Base-by-base conservation (phyloP, 2,113 vertebrate species). In the Microcebus ravelobensis region DNA sequence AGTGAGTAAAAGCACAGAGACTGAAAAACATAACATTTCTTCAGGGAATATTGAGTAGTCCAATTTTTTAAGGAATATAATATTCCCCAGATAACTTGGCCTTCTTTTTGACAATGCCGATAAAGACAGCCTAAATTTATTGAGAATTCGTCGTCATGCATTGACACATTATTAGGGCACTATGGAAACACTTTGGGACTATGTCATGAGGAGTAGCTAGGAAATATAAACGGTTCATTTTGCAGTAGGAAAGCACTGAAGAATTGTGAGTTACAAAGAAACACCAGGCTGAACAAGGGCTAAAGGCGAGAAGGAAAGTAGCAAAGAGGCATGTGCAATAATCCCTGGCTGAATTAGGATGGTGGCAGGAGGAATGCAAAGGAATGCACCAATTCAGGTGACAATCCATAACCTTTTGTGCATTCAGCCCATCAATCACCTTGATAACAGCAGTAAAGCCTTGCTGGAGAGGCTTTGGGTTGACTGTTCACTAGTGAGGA, bases 381-480 rank as follows among this genome's bases (percentile, higher is more conserved):
- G 92, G 48, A 59, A 82, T 3, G 5, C 50, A 84, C 34, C n/a
- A 31, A 59, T 71, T 57, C 70, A 31, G 50, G 68, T 76, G 85
- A 57, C 77, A 59, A 50, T 71, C 71, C 52, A 67, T 59, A 83
- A 71, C 34, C 52, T 92, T 95, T 80, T 39, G 50, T 50, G 55
- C 42, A 85, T 55, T 73, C 90, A 80, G n/a, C 61, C 85, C 94
- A 85, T 94, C 93, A 90, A 20, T 94, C 86, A 85, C 77, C 11
- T 65, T 70, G 36, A 45, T 73, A 92, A 92, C 34, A 79, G 45
- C 39, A 90, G 29, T 68, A 39, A 87, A 89, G 39, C 42, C 45
- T 95, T 90, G 55, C 76, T 85, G 36, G 52, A 85, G 52, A 91
- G 59, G 36, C 71, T 90, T 67, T 65, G 67, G 57, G 65, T 77